These are phyloP conservation scores for Yponomeuta sedellus DNA, from an alignment of 2,888 invertebrate species.

Conservation along the genomic window DNA sequence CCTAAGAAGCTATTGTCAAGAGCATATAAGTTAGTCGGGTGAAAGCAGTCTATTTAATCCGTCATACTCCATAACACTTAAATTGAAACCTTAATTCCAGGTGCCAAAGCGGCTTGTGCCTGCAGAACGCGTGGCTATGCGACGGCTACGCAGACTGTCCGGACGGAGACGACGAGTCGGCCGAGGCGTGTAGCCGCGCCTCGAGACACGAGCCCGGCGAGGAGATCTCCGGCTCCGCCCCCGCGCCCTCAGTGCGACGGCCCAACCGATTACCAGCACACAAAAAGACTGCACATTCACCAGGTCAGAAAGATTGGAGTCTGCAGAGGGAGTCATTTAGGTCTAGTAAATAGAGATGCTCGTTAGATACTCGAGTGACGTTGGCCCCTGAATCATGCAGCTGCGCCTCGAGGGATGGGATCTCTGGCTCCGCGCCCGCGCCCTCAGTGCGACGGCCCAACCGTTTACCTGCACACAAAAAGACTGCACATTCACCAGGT, in stretches of 20 bases:
- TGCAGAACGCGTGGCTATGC: conserved; percentile 61
- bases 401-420: conserved; percentile 43
- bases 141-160: conserved; percentile 69
- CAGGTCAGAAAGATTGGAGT: not conserved
- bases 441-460: conserved; percentile 49
- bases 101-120: conserved; percentile 56
- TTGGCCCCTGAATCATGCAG: conserved; percentile 22
- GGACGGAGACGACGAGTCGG: conserved; percentile 54
- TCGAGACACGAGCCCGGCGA: conserved; percentile 42
- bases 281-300: conserved; percentile 9
- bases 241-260: conserved; percentile 49
- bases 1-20: too few species aligned
- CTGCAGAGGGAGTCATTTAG: not conserved
- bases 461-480: conserved; percentile 26
- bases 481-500: conserved; percentile 9
- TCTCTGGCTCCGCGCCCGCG: conserved; percentile 60
- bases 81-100: conserved; percentile 29
- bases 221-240: conserved; percentile 59
- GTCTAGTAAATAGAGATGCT: too few species aligned
- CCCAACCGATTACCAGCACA: conserved; percentile 36
- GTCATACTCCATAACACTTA: too few species aligned
- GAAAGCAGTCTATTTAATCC: too few species aligned
- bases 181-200: conserved; percentile 29
- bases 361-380: not conserved
- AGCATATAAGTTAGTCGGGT: too few species aligned